Percentiles rank a stretch among this genome's conserved stretches.
phyloP scores from a whole-genome alignment of 2,888 invertebrate species.

The Drosophila buzzatii region DNA sequence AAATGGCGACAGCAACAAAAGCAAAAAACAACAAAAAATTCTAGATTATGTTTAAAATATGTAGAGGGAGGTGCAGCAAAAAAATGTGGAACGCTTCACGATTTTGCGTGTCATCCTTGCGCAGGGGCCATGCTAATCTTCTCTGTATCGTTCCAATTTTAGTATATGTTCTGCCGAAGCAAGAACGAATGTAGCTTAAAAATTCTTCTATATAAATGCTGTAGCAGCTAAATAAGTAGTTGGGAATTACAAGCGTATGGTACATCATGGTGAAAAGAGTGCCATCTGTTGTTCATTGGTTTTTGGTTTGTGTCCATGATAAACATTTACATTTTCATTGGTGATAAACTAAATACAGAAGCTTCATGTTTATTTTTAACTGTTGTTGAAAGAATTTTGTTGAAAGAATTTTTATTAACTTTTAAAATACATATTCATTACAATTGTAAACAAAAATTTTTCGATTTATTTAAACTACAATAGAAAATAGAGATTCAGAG shows the following conservation, averaged over 20 bases:
- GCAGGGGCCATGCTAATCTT: constrained; percentile 52
- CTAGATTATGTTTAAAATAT: no score
- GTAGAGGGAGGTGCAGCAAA: constrained; percentile 32
- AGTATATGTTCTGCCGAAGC: constrained; percentile 48
- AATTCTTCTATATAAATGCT: constrained; percentile 34
- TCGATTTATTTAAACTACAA: constrained; percentile 61
- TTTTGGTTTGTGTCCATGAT: not conserved
- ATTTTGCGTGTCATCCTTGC: constrained; percentile 53
- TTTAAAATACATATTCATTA: constrained; percentile 14
- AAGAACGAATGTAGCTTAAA: rapidly evolving
- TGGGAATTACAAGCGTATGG: constrained; percentile 61
- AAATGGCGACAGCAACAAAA: constrained; percentile 58
- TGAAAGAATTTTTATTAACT: not conserved
- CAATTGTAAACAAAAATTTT: constrained; percentile 61
- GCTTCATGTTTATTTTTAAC: no score
- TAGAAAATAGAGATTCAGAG: constrained; percentile 63
- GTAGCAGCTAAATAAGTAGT: constrained; percentile 4
- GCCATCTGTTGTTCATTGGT: constrained; percentile 22
- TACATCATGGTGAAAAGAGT: not conserved
- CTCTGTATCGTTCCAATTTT: constrained; percentile 53
- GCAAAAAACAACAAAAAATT: constrained; percentile 5
- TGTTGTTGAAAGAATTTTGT: no score
- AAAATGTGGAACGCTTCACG: constrained; percentile 47
- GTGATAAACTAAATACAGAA: no score
- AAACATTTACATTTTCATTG: not conserved